phyloP scores from a whole-genome alignment of 1,140 invertebrate genomes.

The fruit fly (Drosophila melanogaster) region Release_6_plus_ISO1_MT NT_037436.4:15667001-15667500 shows the following conservation, averaged over 20 bases:
- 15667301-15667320: conserved; percentile 22
- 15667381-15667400: conserved; percentile 14
- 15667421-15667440: conserved; percentile 75
- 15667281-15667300: conserved; percentile 71
- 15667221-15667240: conserved; percentile 32
- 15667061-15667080: background rate
- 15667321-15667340: conserved; percentile 2
- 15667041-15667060: background rate
- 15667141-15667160: conserved; percentile 15
- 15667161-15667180: conserved; percentile 14
- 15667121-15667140: conserved; percentile 39
- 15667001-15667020: conserved; percentile 14
- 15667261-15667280: conserved; percentile 80
- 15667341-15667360: conserved; percentile 15
- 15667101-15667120: conserved; percentile 27
- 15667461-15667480: conserved; percentile 39
- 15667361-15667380: conserved; percentile 22
- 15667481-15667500: conserved; percentile 17
- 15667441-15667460: conserved; percentile 50
- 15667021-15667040: conserved; percentile 3
- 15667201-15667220: conserved; percentile 49
- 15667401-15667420: conserved; percentile 50
- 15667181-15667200: conserved; percentile 32
- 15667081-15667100: conserved; percentile 27
- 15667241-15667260: conserved; percentile 67